A percentile compares a stretch with the other conserved stretches of the same genome.
phyloP scores from a whole-genome alignment of 1,140 invertebrate genomes.

The Anastatus disparis region DNA sequence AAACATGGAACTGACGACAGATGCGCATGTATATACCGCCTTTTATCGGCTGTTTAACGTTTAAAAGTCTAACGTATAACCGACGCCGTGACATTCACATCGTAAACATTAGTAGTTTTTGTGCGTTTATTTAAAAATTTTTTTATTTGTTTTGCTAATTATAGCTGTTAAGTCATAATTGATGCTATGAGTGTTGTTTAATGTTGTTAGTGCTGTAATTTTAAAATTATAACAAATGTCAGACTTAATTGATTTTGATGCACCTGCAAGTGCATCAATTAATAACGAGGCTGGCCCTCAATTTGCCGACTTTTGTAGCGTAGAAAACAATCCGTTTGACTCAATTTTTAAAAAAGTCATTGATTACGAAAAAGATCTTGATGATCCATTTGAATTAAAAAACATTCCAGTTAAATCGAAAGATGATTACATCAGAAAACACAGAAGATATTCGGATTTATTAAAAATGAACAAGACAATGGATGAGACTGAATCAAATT shows the following conservation, averaged over 20 bases:
- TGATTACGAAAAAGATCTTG: constrained; percentile 53
- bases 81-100: too few species aligned
- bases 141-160: too few species aligned
- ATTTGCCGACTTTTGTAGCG: constrained; percentile 28
- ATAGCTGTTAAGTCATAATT: too few species aligned
- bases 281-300: constrained; percentile 45
- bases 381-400: constrained; percentile 58
- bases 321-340: constrained; percentile 60
- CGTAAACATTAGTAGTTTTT: too few species aligned
- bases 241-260: constrained; percentile 56
- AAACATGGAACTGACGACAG: too few species aligned
- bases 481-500: constrained; percentile 42
- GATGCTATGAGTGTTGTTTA: too few species aligned
- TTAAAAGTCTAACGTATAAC: too few species aligned
- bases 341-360: constrained; percentile 49
- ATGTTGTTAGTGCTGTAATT: too few species aligned
- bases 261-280: constrained; percentile 52
- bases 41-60: too few species aligned
- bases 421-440: constrained; percentile 38
- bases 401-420: constrained; percentile 26
- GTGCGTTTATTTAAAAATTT: too few species aligned
- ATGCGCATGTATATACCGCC: too few species aligned
- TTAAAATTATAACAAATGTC: too few species aligned
- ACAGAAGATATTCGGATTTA: constrained; percentile 36
- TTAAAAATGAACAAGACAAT: constrained; percentile 51